Conservation (phyloP, 2,888 invertebrate species). For the Parnassius glacialis region DNA sequence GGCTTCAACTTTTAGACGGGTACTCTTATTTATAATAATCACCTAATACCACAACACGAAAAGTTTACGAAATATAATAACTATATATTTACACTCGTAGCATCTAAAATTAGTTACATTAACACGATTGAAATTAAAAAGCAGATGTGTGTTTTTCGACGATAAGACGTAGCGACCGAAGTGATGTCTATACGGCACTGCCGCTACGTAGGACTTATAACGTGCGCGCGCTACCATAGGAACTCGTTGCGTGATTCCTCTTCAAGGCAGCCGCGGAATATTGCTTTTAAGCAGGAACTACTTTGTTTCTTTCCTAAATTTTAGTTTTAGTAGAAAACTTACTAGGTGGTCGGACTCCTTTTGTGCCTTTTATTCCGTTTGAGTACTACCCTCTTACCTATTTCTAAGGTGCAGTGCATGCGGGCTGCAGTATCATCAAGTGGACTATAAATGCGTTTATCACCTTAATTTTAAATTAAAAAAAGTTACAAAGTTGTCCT, state of each 20-base stretch:
- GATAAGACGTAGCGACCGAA: conserved; percentile 36
- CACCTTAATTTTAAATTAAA: too few species aligned
- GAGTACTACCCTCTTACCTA: too few species aligned
- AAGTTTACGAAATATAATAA: background rate
- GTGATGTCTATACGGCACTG: conserved; percentile 40
- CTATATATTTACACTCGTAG: conserved; percentile 9
- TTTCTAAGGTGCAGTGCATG: too few species aligned
- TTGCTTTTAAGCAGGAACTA: background rate
- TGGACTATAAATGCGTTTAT: too few species aligned
- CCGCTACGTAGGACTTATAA: conserved; percentile 31
- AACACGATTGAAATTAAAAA: conserved; percentile 21
- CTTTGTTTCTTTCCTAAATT: background rate
- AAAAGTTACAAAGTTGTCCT: too few species aligned
- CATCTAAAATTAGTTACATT: conserved; percentile 21
- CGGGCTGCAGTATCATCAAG: too few species aligned
- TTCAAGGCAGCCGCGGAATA: background rate
- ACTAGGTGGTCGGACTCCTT: too few species aligned
- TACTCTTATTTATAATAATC: conserved; percentile 1
- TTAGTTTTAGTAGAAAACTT: too few species aligned
- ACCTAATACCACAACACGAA: conserved; percentile 15
- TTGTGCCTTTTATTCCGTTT: too few species aligned
- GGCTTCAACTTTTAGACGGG: conserved; percentile 1
- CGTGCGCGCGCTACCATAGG: conserved; percentile 35
- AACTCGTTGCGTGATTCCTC: conserved; percentile 15
- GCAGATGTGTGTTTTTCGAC: background rate